Percentiles rank a stretch among this genome's conserved stretches.
phyloP scores from a whole-genome alignment of 2,113 vertebrate genomes.

The Ageneiosus marmoratus region DNA sequence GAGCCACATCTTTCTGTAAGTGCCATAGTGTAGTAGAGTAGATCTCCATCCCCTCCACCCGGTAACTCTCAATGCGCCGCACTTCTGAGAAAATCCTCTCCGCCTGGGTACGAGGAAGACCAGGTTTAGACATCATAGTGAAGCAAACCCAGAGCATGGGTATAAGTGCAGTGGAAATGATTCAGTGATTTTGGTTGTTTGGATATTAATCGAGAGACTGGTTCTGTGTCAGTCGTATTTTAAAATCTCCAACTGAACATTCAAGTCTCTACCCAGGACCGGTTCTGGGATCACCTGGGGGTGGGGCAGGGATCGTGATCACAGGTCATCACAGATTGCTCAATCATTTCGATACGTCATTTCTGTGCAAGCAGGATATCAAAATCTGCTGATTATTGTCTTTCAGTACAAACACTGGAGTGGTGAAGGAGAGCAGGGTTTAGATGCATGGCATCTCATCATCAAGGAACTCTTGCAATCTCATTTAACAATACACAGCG shows the following conservation, averaged over 20 bases:
- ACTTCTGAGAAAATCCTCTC: slow-evolving; percentile 96
- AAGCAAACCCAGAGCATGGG: too few species aligned
- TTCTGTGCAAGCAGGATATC: too few species aligned
- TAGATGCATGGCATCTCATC: neutral
- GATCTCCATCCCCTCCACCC: slow-evolving; percentile 97
- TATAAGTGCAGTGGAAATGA: neutral
- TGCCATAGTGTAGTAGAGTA: slow-evolving; percentile 98
- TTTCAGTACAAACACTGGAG: too few species aligned
- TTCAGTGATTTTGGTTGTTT: neutral
- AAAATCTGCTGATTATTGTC: too few species aligned
- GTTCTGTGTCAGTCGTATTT: neutral
- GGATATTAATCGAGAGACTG: neutral
- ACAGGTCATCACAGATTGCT: too few species aligned
- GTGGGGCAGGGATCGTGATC: neutral
- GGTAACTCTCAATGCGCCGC: slow-evolving; percentile 90
- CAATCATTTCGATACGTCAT: too few species aligned
- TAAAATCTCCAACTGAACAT: neutral
- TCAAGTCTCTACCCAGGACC: too few species aligned
- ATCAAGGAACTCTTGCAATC: neutral
- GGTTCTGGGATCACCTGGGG: neutral
- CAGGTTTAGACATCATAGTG: neutral
- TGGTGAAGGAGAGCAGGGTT: too few species aligned
- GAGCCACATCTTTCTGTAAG: slow-evolving; percentile 94
- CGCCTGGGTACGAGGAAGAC: slow-evolving; percentile 72
- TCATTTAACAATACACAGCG: too few species aligned